A percentile compares a stretch with the other conserved stretches of the same genome.
Conservation (phyloP, 2,888 invertebrate genomes). For the Hesperia comma region DNA sequence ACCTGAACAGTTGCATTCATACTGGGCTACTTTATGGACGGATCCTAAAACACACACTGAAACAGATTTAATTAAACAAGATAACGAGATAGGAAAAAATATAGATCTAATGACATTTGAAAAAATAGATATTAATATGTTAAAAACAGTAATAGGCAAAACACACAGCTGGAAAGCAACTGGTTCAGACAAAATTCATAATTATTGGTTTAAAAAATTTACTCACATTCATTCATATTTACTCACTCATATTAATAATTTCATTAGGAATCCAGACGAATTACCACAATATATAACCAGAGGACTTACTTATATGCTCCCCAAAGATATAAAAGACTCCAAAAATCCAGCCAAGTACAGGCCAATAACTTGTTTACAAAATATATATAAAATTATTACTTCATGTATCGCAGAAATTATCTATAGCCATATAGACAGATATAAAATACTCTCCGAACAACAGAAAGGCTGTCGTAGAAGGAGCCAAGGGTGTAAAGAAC, state of each 20-base stretch:
- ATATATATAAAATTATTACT: conserved; percentile 40
- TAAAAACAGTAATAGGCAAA: conserved; percentile 30
- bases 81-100: not conserved
- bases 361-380: conserved; percentile 40
- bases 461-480: conserved; percentile 27
- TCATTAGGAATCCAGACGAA: not conserved
- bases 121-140: conserved; percentile 33
- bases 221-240: not conserved
- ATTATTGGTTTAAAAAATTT: conserved; percentile 5
- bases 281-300: conserved; percentile 38
- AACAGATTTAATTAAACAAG: conserved; percentile 35
- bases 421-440: conserved; percentile 18
- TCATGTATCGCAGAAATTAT: conserved; percentile 30
- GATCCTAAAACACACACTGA: conserved; percentile 31
- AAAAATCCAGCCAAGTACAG: conserved; percentile 35
- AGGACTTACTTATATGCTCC: conserved; percentile 43
- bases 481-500: conserved; percentile 24
- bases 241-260: not conserved
- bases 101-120: conserved; percentile 37
- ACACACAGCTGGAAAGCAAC: conserved; percentile 43
- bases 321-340: conserved; percentile 22
- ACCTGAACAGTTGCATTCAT: conserved; percentile 24
- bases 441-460: conserved; percentile 28
- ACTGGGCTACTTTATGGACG: conserved; percentile 40
- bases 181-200: conserved; percentile 37